A percentile compares a stretch with the other conserved stretches of the same genome.
phyloP scores from a whole-genome alignment of 2,888 invertebrate species.

The Resseliella maxima region DNA sequence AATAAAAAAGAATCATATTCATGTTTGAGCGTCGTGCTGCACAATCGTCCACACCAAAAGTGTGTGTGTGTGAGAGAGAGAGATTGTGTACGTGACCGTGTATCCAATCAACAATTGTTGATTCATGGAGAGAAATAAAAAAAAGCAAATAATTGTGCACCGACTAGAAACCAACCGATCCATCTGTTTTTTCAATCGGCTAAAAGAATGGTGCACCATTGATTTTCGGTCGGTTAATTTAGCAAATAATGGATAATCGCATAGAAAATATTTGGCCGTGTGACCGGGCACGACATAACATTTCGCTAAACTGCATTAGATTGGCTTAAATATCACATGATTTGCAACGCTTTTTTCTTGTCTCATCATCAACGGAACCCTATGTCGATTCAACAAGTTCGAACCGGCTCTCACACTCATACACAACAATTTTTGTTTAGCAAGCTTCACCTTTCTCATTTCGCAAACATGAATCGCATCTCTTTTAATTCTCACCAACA shows the following conservation, averaged over 20 bases:
- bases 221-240: background rate
- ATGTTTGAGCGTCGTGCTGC: no score
- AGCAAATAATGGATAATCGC: background rate
- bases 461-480: background rate
- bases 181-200: background rate
- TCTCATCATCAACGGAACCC: no score
- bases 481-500: background rate
- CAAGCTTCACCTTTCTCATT: conserved; percentile 41
- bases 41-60: no score
- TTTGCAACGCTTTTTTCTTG: background rate
- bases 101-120: no score
- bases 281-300: background rate
- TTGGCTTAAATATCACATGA: background rate
- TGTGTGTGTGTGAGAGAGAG: no score
- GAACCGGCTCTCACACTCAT: background rate
- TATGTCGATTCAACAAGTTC: background rate
- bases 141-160: no score
- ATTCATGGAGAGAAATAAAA: background rate
- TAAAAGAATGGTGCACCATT: background rate
- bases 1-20: background rate
- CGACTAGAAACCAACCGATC: no score
- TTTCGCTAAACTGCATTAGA: background rate
- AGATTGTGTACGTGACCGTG: no score
- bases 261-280: background rate
- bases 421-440: background rate